Conservation (phyloP, 2,888 invertebrate species). For the Plagodis pulveraria region DNA sequence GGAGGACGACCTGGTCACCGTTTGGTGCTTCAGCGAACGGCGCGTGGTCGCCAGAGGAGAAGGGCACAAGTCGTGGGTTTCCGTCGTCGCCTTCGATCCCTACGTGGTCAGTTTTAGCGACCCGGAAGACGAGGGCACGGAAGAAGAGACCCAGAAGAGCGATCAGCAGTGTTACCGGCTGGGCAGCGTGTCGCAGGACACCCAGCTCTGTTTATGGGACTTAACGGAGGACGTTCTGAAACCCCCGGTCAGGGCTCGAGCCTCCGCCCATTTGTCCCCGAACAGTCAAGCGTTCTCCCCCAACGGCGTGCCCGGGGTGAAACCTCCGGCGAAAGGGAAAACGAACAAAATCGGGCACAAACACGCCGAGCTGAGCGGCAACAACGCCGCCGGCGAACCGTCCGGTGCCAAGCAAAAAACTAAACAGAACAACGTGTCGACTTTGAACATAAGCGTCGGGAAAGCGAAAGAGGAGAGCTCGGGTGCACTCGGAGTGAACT, state of each 20-base stretch:
- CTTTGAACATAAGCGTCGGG: slow-evolving; percentile 73
- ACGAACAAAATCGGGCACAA: slow-evolving; percentile 72
- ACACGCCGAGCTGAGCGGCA: slow-evolving; percentile 59
- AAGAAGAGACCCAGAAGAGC: slow-evolving; percentile 52
- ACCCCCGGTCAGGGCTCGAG: slow-evolving; percentile 83
- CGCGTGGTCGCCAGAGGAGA: slow-evolving; percentile 98
- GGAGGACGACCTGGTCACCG: slow-evolving; percentile 98
- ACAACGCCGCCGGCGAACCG: slow-evolving; percentile 62
- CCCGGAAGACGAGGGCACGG: slow-evolving; percentile 83
- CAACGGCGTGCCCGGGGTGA: slow-evolving; percentile 62
- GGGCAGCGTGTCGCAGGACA: slow-evolving; percentile 98
- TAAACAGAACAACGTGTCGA: slow-evolving; percentile 10
- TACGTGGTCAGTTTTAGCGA: slow-evolving; percentile 91
- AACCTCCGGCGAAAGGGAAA: slow-evolving; percentile 59
- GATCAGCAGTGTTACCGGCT: slow-evolving; percentile 90
- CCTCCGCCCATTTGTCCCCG: slow-evolving; percentile 27
- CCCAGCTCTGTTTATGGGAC: slow-evolving; percentile 99
- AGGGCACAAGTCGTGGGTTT: slow-evolving; percentile 99
- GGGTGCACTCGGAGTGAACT: slow-evolving; percentile 84
- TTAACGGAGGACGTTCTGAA: slow-evolving; percentile 97
- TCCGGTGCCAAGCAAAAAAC: slow-evolving; percentile 64
- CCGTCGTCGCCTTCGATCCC: slow-evolving; percentile 97
- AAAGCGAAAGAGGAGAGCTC: slow-evolving; percentile 70
- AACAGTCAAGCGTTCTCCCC: slow-evolving; percentile 87
- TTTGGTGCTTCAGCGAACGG: slow-evolving; percentile 97